Evolutionary conservation across 2,797 vertebrate species (phyloP), one percentile per base, ranked within the genome.

Genomic region (Cirrhinus molitorella): DNA sequence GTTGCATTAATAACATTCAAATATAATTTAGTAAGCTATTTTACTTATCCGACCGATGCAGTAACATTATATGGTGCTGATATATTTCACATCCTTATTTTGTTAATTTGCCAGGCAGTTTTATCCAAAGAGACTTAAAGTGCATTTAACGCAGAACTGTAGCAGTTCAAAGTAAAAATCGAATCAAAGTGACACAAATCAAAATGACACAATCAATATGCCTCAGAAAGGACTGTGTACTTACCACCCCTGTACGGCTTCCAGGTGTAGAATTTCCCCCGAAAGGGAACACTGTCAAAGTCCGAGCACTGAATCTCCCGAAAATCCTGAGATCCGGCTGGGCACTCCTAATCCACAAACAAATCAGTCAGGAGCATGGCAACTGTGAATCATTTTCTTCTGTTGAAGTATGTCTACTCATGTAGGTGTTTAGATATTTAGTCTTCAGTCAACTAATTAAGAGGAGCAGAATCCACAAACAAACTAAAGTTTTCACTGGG

Each of bases 241-340:
- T 92, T 92, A 98, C 98, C 98, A 87, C 98, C 98, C 78, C 96
- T 95, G 93, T 99, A 99, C 0, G 97, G 97, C 85, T 96, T 99
- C 98, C 98, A 99, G 3, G 94, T 96, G 93, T 99, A 99, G 93
- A 97, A 99, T 79, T 99, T 99, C 40, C 98, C 98, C 68, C 98
- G 94, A 92, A 99, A 99, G 66, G 98, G 96, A 70, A 98, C 92
- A 1, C 90, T 97, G 89, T 99, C 96, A 74, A 99, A 99, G 85
- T 99, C 96, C 0, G 97, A 94, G 21, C 98, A 99, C 89, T 99
- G 98, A 85, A 98, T 95, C 91, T 98, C 96, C 71, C 98, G 92
- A 94, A 99, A 99, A 89, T 99, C 97, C 89, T 96, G 96, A 63
- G 97, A 98, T 53, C 96, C 96, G 0, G 93, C 89, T 0, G 96